Conservation (phyloP, 2,797 vertebrate species). For the Cetoscarus ocellatus region DNA sequence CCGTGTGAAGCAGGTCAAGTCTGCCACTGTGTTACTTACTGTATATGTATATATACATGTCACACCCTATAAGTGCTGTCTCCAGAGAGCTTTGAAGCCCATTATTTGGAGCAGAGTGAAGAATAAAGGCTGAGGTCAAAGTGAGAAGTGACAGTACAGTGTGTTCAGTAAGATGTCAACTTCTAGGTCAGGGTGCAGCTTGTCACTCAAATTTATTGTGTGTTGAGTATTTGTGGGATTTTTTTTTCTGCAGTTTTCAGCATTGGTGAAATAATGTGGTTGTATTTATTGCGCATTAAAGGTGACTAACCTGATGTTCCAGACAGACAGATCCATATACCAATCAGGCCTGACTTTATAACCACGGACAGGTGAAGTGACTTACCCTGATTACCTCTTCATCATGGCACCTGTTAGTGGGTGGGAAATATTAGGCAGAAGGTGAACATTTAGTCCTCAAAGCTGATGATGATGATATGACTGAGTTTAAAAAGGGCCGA, state of each 20-base stretch:
- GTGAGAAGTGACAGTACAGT: conserved; percentile 14
- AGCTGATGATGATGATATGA: too few relatives aligned
- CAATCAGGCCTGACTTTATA: too few relatives aligned
- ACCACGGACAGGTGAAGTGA: too few relatives aligned
- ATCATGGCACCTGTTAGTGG: too few relatives aligned
- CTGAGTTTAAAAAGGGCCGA: too few relatives aligned
- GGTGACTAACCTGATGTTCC: too few relatives aligned
- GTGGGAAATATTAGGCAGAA: too few relatives aligned
- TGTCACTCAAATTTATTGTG: conserved; percentile 1
- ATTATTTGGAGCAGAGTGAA: conserved; percentile 18
- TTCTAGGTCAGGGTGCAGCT: neutral
- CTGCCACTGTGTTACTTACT: conserved; percentile 4
- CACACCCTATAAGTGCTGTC: conserved; percentile 4
- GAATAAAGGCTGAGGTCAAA: conserved; percentile 24
- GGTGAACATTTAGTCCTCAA: too few relatives aligned
- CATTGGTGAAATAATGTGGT: too few relatives aligned
- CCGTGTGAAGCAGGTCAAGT: conserved; percentile 60
- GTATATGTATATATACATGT: conserved; percentile 2
- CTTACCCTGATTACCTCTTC: too few relatives aligned
- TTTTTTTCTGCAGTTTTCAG: neutral
- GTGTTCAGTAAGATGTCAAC: neutral
- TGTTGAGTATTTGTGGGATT: neutral
- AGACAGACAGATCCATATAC: too few relatives aligned
- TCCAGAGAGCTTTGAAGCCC: conserved; percentile 24
- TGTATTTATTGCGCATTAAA: too few relatives aligned